A percentile compares a stretch with the other conserved stretches of the same genome.
phyloP scores from a whole-genome alignment of 2,888 invertebrate genomes.

The Onthophagus sagittarius region DNA sequence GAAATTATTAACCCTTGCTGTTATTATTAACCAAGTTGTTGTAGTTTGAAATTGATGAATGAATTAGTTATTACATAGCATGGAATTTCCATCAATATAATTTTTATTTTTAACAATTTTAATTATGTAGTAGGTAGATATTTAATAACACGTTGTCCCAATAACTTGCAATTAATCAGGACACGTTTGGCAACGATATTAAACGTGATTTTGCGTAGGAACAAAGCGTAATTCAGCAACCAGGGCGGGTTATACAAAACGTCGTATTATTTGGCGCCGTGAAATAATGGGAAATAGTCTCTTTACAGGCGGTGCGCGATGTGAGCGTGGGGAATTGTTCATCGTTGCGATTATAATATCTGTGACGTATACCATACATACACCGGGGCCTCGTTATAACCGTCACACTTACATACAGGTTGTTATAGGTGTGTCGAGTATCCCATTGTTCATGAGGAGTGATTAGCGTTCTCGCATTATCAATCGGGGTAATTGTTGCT shows the following conservation, averaged over 20 bases:
- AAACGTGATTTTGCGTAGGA: not conserved
- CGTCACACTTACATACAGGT: not conserved
- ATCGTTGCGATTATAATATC: constrained; percentile 1
- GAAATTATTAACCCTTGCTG: too few relatives aligned
- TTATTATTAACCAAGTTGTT: too few relatives aligned
- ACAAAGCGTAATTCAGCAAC: not conserved
- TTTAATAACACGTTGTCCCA: not conserved
- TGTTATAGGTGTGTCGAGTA: constrained; percentile 2
- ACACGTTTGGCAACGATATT: not conserved
- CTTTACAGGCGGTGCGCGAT: not conserved
- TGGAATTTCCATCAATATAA: too few relatives aligned
- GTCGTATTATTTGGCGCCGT: not conserved
- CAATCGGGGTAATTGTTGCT: constrained; percentile 10
- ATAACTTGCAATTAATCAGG: not conserved
- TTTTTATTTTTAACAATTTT: too few relatives aligned
- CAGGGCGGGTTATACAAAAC: not conserved
- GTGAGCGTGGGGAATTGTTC: not conserved
- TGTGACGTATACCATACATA: not conserved
- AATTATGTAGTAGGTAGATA: too few relatives aligned
- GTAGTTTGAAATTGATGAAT: too few relatives aligned
- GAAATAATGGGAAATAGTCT: constrained; percentile 9
- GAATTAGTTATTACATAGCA: too few relatives aligned
- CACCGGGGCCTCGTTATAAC: constrained; percentile 1
- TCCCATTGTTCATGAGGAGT: not conserved
- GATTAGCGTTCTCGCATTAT: constrained; percentile 6